Percentiles rank a stretch among this genome's conserved stretches.
These are phyloP conservation scores for Byasa hedistus DNA, from an alignment of 2,888 invertebrate species.

Conservation along the genomic window DNA sequence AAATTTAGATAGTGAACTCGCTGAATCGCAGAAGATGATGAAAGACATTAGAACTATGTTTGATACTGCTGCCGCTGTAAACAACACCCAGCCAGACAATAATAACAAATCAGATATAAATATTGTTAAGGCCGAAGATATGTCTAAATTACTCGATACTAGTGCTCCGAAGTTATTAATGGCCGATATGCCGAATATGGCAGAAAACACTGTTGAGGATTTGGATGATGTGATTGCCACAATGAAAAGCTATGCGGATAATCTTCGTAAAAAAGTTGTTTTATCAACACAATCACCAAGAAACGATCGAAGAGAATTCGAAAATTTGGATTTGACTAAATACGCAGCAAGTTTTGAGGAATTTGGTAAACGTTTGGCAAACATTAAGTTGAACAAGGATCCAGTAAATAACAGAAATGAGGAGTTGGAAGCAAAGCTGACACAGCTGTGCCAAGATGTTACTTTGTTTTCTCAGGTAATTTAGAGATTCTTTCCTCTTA, in stretches of 20 bases:
- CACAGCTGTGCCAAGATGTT: conserved; percentile 59
- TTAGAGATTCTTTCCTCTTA: background rate
- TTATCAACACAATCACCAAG: conserved; percentile 36
- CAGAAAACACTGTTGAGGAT: conserved; percentile 48
- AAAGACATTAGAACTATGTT: conserved; percentile 59
- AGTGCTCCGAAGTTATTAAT: conserved; percentile 55
- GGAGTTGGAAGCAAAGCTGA: conserved; percentile 59
- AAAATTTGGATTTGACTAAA: conserved; percentile 51
- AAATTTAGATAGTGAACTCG: conserved; percentile 57
- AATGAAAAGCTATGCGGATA: conserved; percentile 60
- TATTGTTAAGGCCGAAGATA: conserved; percentile 48
- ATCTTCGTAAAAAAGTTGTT: conserved; percentile 53
- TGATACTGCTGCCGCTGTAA: conserved; percentile 43
- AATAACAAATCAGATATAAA: conserved; percentile 33
- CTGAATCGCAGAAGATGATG: conserved; percentile 62
- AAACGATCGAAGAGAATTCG: conserved; percentile 37
- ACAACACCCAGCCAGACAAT: conserved; percentile 25
- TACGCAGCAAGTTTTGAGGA: conserved; percentile 61
- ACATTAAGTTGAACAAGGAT: conserved; percentile 52
- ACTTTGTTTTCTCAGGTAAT: conserved; percentile 63
- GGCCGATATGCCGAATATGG: conserved; percentile 51
- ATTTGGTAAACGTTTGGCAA: conserved; percentile 57
- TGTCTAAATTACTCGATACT: conserved; percentile 55
- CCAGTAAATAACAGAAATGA: conserved; percentile 46
- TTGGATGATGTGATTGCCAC: conserved; percentile 55